Conservation (phyloP, 2,888 invertebrate genomes). For the Leucozona laternaria region DNA sequence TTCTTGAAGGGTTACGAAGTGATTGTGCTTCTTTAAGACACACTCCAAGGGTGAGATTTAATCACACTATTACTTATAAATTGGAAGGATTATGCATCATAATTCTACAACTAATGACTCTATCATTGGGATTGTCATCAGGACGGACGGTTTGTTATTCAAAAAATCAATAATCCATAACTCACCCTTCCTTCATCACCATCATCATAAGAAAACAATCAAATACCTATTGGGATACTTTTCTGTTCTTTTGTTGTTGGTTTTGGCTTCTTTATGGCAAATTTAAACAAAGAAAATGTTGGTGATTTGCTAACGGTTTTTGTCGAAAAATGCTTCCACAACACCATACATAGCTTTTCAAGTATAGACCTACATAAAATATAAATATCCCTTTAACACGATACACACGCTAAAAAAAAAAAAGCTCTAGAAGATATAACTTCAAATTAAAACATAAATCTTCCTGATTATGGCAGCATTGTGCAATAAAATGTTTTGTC, state of each 20-base stretch:
- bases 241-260: background rate
- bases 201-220: background rate
- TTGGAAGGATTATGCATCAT: too few relatives aligned
- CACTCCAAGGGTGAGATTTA: too few relatives aligned
- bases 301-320: background rate
- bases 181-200: background rate
- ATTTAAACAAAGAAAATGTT: background rate
- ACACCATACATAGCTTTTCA: background rate
- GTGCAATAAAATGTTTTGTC: conserved; percentile 48
- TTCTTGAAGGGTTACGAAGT: too few relatives aligned
- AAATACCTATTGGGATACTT: background rate
- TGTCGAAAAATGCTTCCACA: background rate
- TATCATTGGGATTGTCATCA: too few relatives aligned
- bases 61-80: too few relatives aligned
- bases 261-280: background rate
- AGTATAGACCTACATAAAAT: too few relatives aligned
- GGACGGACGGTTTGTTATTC: too few relatives aligned
- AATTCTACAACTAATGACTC: too few relatives aligned
- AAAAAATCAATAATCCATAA: background rate
- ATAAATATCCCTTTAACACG: background rate
- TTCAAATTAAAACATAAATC: conserved; percentile 63
- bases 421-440: background rate
- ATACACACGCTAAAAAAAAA: background rate
- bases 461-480: conserved; percentile 56
- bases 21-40: too few relatives aligned